These are phyloP conservation scores for Aspidiotus rigidus DNA, from an alignment of 2,888 invertebrate genomes.

Conservation along the genomic window DNA sequence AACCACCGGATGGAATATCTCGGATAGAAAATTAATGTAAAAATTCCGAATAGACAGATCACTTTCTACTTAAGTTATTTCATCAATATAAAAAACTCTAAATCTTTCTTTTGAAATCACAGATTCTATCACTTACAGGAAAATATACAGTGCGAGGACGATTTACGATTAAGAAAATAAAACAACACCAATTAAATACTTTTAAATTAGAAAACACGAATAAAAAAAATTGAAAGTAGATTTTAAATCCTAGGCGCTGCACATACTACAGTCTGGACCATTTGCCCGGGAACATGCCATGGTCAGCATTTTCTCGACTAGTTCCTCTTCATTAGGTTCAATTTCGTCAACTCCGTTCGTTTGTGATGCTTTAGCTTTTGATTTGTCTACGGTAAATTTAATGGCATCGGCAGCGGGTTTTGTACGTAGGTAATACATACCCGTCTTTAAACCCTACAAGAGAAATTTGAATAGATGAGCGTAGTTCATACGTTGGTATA, in stretches of 20 bases:
- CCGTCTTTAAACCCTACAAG: conserved; percentile 81
- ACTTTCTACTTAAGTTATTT: too few relatives aligned
- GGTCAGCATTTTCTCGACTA: conserved; percentile 55
- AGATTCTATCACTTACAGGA: too few relatives aligned
- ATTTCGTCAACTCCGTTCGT: conserved; percentile 35
- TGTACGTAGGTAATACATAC: conserved; percentile 96
- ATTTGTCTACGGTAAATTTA: conserved; percentile 94
- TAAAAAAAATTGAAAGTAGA: neutral
- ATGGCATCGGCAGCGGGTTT: conserved; percentile 94
- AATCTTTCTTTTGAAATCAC: too few relatives aligned
- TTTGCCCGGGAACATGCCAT: conserved; percentile 80
- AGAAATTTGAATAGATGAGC: conserved; percentile 12
- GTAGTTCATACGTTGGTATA: neutral
- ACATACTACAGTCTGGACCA: conserved; percentile 78
- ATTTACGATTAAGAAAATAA: too few relatives aligned
- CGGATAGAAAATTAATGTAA: too few relatives aligned
- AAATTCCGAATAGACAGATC: too few relatives aligned
- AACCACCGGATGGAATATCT: too few relatives aligned
- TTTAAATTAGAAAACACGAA: neutral
- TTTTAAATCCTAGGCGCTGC: conserved; percentile 55
- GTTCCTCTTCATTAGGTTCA: conserved; percentile 39
- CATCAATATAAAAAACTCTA: too few relatives aligned
- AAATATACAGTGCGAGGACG: too few relatives aligned
- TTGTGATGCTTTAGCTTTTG: conserved; percentile 43
- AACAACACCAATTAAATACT: too few relatives aligned